phyloP scores from a whole-genome alignment of 2,888 invertebrate species.

The Agrochola macilenta region DNA sequence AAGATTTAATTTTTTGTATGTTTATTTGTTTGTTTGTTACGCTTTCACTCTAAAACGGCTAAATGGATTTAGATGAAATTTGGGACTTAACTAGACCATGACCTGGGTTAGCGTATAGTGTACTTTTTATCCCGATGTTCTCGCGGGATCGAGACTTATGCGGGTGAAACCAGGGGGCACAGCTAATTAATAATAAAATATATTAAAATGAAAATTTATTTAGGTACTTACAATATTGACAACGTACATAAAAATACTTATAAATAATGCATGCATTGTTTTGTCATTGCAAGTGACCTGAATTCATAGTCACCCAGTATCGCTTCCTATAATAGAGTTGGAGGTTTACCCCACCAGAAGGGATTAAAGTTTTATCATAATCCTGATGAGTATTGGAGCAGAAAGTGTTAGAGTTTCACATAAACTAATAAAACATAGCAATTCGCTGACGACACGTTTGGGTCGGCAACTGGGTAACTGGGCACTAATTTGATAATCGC shows the following conservation, averaged over 20 bases:
- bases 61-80: no score
- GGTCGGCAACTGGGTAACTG: slow-evolving; percentile 57
- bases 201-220: no score
- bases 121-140: no score
- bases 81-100: no score
- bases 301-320: slow-evolving; percentile 15
- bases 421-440: slow-evolving; percentile 71
- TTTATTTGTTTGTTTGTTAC: no score
- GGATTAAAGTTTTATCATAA: slow-evolving; percentile 75
- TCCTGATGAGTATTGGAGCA: slow-evolving; percentile 55
- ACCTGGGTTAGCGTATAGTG: no score
- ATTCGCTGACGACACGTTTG: slow-evolving; percentile 67
- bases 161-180: no score
- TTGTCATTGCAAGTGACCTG: background rate
- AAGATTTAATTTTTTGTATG: no score
- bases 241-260: background rate
- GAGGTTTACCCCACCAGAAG: slow-evolving; percentile 60
- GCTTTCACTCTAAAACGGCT: no score
- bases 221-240: background rate
- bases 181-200: background rate
- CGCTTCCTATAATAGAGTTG: slow-evolving; percentile 69
- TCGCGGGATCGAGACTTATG: no score
- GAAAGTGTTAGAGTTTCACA: slow-evolving; percentile 55
- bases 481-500: slow-evolving; percentile 68
- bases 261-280: background rate